Evolutionary conservation across 2,888 invertebrate genomes (phyloP), one percentile per base, ranked within the genome.

Genomic region (Drosophila sordidula): DNA sequence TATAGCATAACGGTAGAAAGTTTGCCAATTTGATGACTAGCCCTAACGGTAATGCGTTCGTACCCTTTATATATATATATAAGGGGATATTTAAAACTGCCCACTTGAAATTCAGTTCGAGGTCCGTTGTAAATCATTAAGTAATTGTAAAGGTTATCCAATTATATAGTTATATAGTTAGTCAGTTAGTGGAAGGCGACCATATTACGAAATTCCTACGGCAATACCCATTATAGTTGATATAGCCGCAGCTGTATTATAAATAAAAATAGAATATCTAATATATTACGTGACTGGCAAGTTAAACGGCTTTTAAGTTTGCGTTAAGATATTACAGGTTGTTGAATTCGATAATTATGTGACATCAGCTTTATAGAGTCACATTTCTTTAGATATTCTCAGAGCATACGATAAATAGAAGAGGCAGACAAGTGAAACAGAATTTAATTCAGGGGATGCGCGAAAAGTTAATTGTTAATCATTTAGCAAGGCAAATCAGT

Each of bases 1-100:
- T 67, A 63, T 52, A 14, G 14, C 6, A 46, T 75, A 75, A 84
- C 81, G 66, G 81, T 82, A 72, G 80, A 83, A 79, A 84, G 79
- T 58, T 79, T 79, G 74, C 81, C 79, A 80, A 78, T 74, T 73
- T 32, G 55, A 18, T 57, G 45, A 45, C 51, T 52, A 65, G 44
- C 50, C 39, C 26, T 58, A 73, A 73, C 72, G 57, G 68, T 52
- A 45, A 54, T 18, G 12, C 6, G 14, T 25, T 63, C 26, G 26
- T 26, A 12, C 18, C 38, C 34, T 50, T 54, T 36, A 29, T 49
- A 22, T 54, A 58, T 54, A 58, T 45, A 47, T 26, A 69, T 39
- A 29, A 22, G 45, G 26, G 34, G 12, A 18, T 47, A 50, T 38
- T 51, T 41, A 47, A 41, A 47, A 34, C 32, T 34, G 29, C 14